phyloP scores from a whole-genome alignment of 2,888 invertebrate genomes.

The Rhynchonema sp. region DNA sequence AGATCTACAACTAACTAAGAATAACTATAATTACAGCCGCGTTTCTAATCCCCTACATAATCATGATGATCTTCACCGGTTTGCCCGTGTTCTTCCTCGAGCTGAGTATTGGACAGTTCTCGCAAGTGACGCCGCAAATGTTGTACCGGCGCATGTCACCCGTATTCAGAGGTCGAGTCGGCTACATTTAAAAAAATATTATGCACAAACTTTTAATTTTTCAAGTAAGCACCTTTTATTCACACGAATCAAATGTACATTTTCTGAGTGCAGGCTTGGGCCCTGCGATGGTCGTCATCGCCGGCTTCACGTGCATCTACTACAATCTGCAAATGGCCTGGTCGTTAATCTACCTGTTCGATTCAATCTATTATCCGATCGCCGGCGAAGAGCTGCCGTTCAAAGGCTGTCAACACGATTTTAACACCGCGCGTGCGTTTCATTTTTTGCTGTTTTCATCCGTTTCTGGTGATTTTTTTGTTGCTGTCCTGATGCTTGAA shows the following conservation, averaged over 20 bases:
- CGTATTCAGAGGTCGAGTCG: background rate
- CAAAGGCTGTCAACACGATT: background rate
- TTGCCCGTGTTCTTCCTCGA: no score
- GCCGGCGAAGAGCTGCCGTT: background rate
- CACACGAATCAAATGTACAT: no score
- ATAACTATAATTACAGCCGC: no score
- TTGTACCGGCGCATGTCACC: background rate
- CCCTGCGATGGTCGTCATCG: slow-evolving; percentile 43
- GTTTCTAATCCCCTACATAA: no score
- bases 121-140: background rate
- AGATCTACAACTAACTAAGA: no score
- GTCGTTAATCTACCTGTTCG: background rate
- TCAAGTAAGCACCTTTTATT: no score
- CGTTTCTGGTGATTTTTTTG: no score
- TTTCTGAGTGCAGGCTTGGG: slow-evolving; percentile 59
- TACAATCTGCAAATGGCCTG: background rate
- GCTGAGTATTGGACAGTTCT: background rate
- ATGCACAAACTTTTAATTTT: no score
- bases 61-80: no score
- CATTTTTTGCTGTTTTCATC: no score
- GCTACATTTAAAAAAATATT: no score
- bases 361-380: background rate
- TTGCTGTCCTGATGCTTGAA: no score
- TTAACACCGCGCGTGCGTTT: background rate
- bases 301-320: background rate